phyloP scores from a whole-genome alignment of 2,113 vertebrate genomes.

The Tympanuchus pallidicinctus region DNA sequence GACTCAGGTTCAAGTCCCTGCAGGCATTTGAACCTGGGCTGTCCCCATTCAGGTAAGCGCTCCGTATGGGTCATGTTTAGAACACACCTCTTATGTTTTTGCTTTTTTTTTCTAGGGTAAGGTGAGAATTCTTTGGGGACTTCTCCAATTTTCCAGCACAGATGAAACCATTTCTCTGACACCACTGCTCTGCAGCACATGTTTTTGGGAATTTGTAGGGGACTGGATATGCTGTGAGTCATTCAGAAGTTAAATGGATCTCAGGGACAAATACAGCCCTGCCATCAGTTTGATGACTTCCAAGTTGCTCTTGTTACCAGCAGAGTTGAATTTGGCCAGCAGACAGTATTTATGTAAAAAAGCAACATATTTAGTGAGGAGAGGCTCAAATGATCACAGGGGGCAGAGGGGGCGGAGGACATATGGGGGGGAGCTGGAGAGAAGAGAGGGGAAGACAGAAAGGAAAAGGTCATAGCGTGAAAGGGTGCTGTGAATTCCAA shows the following conservation, averaged over 20 bases:
- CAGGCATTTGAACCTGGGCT: conserved; percentile 30
- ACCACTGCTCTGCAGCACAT: not conserved
- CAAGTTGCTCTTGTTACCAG: conserved; percentile 6
- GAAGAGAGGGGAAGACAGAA: conserved; percentile 29
- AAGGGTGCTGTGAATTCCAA: conserved; percentile 64
- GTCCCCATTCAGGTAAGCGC: not conserved
- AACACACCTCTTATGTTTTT: accelerated
- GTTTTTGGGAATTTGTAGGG: not conserved
- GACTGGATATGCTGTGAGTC: not conserved
- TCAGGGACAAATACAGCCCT: not conserved
- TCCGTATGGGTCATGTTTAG: not conserved
- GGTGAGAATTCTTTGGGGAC: not conserved
- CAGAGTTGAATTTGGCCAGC: conserved; percentile 28
- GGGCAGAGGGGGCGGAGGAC: not conserved
- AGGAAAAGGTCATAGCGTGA: conserved; percentile 62
- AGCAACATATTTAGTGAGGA: conserved; percentile 19
- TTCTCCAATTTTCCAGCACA: not conserved
- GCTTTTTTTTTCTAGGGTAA: not conserved
- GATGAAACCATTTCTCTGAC: conserved; percentile 5
- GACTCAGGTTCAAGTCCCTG: conserved; percentile 37
- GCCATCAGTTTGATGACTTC: conserved; percentile 38
- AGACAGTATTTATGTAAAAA: conserved; percentile 26
- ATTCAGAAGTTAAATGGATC: conserved; percentile 7
- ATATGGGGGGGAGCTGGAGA: conserved; percentile 39
- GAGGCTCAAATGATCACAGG: not conserved